Conservation (phyloP, 2,797 vertebrate genomes). For the Enteromius unitaeniatus region DNA sequence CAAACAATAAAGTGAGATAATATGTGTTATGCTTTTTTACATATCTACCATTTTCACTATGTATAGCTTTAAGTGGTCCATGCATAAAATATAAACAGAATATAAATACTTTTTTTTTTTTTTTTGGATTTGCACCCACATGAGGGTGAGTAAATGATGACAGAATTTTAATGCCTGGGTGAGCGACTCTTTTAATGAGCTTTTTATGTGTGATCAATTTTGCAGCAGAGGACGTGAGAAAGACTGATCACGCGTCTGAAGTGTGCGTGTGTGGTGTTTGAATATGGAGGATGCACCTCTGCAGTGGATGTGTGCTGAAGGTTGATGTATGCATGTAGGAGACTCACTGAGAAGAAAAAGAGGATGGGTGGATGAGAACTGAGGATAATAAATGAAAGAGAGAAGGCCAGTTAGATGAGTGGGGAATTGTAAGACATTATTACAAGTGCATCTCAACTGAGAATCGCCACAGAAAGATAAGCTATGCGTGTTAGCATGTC, state of each 20-base stretch:
- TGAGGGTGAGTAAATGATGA: background rate
- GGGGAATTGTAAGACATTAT: background rate
- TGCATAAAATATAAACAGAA: background rate
- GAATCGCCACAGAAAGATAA: background rate
- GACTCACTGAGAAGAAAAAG: conserved; percentile 40
- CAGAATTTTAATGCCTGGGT: background rate
- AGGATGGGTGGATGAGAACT: conserved; percentile 14
- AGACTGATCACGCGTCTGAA: conserved; percentile 33
- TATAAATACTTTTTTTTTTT: background rate
- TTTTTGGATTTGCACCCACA: conserved; percentile 7
- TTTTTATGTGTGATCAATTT: conserved; percentile 38
- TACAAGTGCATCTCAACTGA: background rate
- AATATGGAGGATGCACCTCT: conserved; percentile 53
- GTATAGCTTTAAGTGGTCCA: background rate
- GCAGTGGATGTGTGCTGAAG: conserved; percentile 55
- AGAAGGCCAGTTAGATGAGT: conserved; percentile 12
- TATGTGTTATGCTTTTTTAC: background rate
- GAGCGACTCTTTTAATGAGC: conserved; percentile 10
- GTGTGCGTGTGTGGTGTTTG: conserved; percentile 44
- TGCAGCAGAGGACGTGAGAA: conserved; percentile 46
- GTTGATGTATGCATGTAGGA: conserved; percentile 55
- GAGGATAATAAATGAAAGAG: conserved; percentile 8
- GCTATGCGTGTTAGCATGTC: background rate
- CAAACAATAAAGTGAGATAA: background rate
- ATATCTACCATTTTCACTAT: background rate